Conservation (phyloP, 2,888 invertebrate genomes). For the Lasioglossum malachurum region DNA sequence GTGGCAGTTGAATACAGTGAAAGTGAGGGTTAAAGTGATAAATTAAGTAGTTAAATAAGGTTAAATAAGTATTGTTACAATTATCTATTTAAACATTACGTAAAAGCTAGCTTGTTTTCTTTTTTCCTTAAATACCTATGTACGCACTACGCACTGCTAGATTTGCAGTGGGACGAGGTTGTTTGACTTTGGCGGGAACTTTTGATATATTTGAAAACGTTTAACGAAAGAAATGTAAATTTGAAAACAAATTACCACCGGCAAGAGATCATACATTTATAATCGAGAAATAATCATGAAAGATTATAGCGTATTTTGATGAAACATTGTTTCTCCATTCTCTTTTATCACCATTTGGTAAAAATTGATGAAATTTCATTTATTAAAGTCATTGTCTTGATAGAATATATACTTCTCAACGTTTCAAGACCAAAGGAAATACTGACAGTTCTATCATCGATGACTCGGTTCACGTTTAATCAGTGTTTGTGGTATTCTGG, state of each 20-base stretch:
- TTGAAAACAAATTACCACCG: neutral
- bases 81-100: neutral
- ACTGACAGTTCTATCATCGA: neutral
- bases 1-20: neutral
- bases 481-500: slow-evolving; percentile 63
- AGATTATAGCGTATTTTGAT: neutral
- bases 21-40: neutral
- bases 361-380: neutral
- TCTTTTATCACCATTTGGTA: neutral
- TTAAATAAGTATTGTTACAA: neutral
- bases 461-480: slow-evolving; percentile 58
- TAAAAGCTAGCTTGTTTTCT: neutral
- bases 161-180: neutral
- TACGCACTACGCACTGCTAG: neutral
- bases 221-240: neutral
- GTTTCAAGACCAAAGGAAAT: slow-evolving; percentile 10
- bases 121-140: neutral
- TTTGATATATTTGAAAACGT: neutral
- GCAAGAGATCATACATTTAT: neutral
- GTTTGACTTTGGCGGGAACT: neutral
- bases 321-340: neutral
- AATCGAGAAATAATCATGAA: neutral
- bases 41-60: neutral
- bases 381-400: neutral
- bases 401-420: neutral